Conservation (phyloP, 2,888 invertebrate species). For the Tipula helvola region DNA sequence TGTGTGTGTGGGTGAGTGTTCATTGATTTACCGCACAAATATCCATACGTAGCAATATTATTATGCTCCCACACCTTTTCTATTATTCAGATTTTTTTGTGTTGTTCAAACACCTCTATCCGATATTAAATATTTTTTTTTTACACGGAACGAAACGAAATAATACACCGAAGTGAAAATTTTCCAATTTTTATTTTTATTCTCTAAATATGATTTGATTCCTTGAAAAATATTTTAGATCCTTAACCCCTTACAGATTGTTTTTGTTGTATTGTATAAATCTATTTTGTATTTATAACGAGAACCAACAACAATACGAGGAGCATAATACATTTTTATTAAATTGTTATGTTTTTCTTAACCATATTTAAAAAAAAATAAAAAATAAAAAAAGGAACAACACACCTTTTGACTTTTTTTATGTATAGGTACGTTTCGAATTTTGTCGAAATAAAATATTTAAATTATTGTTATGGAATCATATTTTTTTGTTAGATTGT, state of each 20-base stretch:
- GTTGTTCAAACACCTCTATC: neutral
- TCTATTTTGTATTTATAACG: neutral
- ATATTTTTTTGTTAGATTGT: neutral
- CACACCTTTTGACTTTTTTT: neutral
- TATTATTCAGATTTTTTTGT: neutral
- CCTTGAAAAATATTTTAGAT: neutral
- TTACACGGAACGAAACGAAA: neutral
- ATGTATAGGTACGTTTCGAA: neutral
- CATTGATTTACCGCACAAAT: neutral
- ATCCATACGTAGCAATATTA: neutral
- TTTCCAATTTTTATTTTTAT: neutral
- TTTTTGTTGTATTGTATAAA: neutral
- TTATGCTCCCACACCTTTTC: neutral
- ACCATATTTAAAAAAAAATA: neutral
- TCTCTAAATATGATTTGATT: neutral
- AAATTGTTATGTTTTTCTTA: slow-evolving; percentile 4
- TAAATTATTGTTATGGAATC: slow-evolving; percentile 4
- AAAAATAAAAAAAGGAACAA: neutral
- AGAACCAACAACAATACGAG: neutral
- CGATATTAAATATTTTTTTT: neutral
- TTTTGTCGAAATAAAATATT: neutral
- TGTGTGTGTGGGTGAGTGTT: neutral
- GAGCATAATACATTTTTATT: neutral
- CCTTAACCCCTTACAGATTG: neutral
- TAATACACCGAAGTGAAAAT: neutral